Percentiles rank a stretch among this genome's conserved stretches.
Conservation (phyloP, 1,140 invertebrate genomes). For the Drosophila kanapiae region DNA sequence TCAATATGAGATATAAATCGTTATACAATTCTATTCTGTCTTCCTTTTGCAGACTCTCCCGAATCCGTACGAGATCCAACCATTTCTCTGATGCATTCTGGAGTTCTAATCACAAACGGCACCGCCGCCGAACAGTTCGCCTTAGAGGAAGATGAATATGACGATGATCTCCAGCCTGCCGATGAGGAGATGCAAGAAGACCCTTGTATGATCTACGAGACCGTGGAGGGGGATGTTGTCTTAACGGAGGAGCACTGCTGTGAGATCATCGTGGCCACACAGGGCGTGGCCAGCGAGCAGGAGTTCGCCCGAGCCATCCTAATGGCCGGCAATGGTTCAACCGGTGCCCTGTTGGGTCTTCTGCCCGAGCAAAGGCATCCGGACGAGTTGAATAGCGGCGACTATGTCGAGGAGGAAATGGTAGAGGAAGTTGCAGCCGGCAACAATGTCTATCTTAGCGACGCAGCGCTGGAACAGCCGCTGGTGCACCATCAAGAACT, state of each 20-base stretch:
- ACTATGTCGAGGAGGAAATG: conserved; percentile 38
- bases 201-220: conserved; percentile 57
- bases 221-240: conserved; percentile 45
- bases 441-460: conserved; percentile 64
- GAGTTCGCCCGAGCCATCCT: conserved; percentile 55
- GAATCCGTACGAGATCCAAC: conserved; percentile 20
- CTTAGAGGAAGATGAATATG: neutral
- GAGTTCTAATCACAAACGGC: conserved; percentile 44
- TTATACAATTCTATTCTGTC: neutral
- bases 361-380: conserved; percentile 1
- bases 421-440: conserved; percentile 17
- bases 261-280: conserved; percentile 64
- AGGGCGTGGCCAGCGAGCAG: conserved; percentile 52
- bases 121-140: conserved; percentile 21
- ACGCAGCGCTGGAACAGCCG: conserved; percentile 59
- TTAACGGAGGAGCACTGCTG: conserved; percentile 65
- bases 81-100: conserved; percentile 21
- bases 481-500: conserved; percentile 29
- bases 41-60: conserved; percentile 36
- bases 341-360: conserved; percentile 33
- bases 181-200: neutral
- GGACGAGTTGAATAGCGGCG: conserved; percentile 38
- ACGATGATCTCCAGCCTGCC: neutral
- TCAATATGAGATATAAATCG: neutral
- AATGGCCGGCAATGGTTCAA: conserved; percentile 28